Percentiles rank a stretch among this genome's conserved stretches.
These are phyloP conservation scores for Mirza zaza DNA, from an alignment of 2,113 vertebrate species.

Conservation along the genomic window DNA sequence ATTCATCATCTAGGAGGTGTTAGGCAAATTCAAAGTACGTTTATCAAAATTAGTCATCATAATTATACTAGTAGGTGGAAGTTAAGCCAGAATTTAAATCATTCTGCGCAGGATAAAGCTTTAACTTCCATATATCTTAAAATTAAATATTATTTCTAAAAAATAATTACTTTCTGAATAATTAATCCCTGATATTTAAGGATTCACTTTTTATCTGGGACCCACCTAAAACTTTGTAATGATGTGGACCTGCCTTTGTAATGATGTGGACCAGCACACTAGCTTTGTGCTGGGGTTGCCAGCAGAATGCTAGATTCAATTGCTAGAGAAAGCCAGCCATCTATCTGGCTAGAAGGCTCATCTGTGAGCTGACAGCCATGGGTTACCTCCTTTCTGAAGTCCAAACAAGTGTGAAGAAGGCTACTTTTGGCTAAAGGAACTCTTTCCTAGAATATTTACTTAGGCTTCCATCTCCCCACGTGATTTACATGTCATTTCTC, in stretches of 20 bases:
- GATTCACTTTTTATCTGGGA: neutral
- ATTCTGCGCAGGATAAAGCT: neutral
- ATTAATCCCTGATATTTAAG: neutral
- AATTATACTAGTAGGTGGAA: conserved; percentile 50
- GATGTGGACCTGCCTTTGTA: neutral
- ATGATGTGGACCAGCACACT: neutral
- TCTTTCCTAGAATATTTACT: neutral
- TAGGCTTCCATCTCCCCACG: neutral
- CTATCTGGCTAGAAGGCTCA: neutral
- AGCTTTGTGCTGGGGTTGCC: neutral
- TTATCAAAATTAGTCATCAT: conserved; percentile 31
- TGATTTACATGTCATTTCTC: neutral
- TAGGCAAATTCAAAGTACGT: conserved; percentile 3
- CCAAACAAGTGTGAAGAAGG: neutral
- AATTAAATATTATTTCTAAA: conserved; percentile 48
- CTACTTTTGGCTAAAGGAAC: neutral
- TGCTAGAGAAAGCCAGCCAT: neutral
- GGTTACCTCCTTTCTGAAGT: neutral
- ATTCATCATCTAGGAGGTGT: neutral
- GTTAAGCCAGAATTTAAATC: conserved; percentile 47
- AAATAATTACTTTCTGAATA: conserved; percentile 29
- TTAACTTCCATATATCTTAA: neutral
- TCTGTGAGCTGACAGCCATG: neutral
- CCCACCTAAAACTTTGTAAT: neutral
- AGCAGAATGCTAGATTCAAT: neutral